phyloP scores from a whole-genome alignment of 2,797 vertebrate genomes.

The Balearica regulorum region DNA sequence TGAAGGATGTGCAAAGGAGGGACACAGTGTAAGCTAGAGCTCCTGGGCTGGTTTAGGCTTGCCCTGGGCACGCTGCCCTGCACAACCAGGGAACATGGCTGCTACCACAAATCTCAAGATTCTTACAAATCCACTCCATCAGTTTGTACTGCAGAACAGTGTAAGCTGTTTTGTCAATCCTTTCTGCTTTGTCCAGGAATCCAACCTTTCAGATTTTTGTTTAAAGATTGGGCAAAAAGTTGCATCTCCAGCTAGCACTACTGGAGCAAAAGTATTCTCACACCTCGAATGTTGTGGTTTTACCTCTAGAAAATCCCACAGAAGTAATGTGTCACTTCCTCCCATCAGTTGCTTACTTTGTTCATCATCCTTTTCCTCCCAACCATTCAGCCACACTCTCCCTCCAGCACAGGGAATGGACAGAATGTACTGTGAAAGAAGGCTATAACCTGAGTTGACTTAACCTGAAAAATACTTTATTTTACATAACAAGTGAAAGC shows the following conservation, averaged over 20 bases:
- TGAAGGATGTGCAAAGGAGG: background rate
- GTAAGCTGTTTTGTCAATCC: accelerated
- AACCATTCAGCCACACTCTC: background rate
- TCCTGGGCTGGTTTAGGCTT: background rate
- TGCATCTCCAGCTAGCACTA: background rate
- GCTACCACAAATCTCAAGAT: background rate
- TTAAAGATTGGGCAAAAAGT: background rate
- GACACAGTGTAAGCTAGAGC: background rate
- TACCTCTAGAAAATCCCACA: background rate
- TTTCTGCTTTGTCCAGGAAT: background rate
- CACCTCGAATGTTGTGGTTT: accelerated
- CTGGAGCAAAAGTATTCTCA: background rate
- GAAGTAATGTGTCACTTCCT: background rate
- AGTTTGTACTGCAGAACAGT: background rate
- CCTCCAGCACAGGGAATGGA: background rate
- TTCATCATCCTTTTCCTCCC: background rate
- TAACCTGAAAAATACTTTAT: background rate
- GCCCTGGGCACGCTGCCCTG: background rate
- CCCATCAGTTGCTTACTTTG: background rate
- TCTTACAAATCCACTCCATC: background rate
- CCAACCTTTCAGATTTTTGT: background rate
- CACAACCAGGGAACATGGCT: background rate
- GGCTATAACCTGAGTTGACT: background rate
- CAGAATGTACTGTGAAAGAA: background rate
- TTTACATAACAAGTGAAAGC: background rate